These are phyloP conservation scores for Sinocyclocheilus maitianheensis DNA, from an alignment of 2,113 vertebrate species.

Conservation along the genomic window DNA sequence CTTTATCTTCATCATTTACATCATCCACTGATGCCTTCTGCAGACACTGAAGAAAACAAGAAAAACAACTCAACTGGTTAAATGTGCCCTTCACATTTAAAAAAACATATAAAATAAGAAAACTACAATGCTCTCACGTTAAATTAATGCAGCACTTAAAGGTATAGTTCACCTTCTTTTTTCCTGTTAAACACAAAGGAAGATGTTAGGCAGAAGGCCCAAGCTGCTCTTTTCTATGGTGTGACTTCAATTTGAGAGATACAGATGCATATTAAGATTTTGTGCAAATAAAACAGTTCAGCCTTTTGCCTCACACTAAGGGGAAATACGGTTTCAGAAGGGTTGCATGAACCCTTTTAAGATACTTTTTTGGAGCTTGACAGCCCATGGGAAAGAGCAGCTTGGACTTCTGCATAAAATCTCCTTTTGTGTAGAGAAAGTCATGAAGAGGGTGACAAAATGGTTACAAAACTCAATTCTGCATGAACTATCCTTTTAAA, in stretches of 20 bases:
- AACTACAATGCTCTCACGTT: not conserved
- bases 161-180: not conserved
- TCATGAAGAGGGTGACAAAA: not conserved
- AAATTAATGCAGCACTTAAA: not conserved
- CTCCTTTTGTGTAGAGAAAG: not conserved
- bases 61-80: not conserved
- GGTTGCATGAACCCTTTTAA: not conserved
- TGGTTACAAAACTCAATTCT: not conserved
- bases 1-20: conserved; percentile 80
- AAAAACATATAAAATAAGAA: not conserved
- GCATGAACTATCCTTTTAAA: not conserved
- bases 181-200: not conserved
- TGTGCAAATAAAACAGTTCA: not conserved
- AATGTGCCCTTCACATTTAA: not conserved
- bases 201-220: not conserved
- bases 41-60: conserved; percentile 75
- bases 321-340: not conserved
- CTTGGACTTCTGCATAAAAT: not conserved
- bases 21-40: conserved; percentile 80
- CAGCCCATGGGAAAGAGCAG: not conserved
- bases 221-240: not conserved
- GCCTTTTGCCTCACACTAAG: not conserved
- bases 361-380: not conserved
- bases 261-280: not conserved
- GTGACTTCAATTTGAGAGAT: not conserved